Evolutionary conservation across 2,113 vertebrate species (phyloP).

Genomic region (Megaptera novaeangliae): DNA sequence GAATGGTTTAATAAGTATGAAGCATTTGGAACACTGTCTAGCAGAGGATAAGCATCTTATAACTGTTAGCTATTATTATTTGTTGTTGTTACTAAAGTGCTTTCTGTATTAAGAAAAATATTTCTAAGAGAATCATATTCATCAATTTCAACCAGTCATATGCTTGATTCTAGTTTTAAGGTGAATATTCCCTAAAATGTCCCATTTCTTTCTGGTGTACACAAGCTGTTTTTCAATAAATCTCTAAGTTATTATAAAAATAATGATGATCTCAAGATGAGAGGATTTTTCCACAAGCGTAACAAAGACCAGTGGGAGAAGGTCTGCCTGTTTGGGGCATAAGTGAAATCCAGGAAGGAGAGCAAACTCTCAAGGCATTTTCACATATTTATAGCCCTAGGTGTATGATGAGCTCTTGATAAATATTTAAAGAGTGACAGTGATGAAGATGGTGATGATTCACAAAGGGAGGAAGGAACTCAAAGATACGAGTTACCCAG

Average conservation of each 20-base stretch:
- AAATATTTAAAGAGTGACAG: conserved; percentile 6
- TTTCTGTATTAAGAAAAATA: not conserved
- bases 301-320: not conserved
- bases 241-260: not conserved
- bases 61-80: not conserved
- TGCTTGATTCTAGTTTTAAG: not conserved
- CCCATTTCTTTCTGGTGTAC: not conserved
- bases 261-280: not conserved
- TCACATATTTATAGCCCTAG: not conserved
- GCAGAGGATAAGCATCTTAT: not conserved
- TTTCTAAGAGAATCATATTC: not conserved
- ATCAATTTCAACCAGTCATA: not conserved
- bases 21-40: not conserved
- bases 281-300: not conserved
- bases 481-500: not conserved
- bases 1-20: not conserved
- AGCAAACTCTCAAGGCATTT: not conserved
- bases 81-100: not conserved
- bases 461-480: not conserved
- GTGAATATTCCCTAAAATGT: not conserved
- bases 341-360: not conserved
- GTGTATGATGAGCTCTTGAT: not conserved
- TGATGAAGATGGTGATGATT: conserved; percentile 11
- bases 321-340: not conserved
- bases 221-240: not conserved